Evolutionary conservation across 2,113 vertebrate species (phyloP).

Genomic region (Terrapene triunguis): DNA sequence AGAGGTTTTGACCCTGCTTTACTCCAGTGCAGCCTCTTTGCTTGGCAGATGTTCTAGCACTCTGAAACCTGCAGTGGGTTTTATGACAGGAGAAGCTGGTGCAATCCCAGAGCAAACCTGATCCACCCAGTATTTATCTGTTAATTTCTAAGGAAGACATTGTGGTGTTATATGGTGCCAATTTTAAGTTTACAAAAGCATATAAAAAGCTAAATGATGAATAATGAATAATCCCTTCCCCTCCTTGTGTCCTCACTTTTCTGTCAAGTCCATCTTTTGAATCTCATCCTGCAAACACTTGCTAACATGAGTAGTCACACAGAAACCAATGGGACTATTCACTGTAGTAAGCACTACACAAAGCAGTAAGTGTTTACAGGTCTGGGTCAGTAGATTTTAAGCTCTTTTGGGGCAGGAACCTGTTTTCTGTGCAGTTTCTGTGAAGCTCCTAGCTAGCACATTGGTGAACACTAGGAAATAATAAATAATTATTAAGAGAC

Average conservation of each 20-base stretch:
- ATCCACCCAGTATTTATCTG: not conserved
- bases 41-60: not conserved
- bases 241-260: not conserved
- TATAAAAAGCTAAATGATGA: not conserved
- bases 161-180: not conserved
- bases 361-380: not conserved
- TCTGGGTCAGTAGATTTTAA: fast-evolving
- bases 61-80: not conserved
- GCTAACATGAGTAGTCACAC: not conserved
- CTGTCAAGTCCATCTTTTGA: not conserved
- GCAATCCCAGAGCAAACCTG: not conserved
- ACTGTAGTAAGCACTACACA: not conserved
- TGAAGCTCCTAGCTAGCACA: not conserved
- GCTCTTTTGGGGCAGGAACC: fast-evolving
- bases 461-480: not conserved
- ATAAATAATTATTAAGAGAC: not conserved
- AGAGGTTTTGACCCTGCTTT: fast-evolving
- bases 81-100: not conserved
- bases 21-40: not conserved
- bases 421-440: not conserved
- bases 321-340: not conserved
- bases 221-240: not conserved
- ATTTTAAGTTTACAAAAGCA: not conserved
- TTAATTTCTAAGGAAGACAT: not conserved
- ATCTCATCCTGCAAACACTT: not conserved